Evolutionary conservation across 2,888 invertebrate species (phyloP).

Genomic region (Zaprionus bogoriensis): DNA sequence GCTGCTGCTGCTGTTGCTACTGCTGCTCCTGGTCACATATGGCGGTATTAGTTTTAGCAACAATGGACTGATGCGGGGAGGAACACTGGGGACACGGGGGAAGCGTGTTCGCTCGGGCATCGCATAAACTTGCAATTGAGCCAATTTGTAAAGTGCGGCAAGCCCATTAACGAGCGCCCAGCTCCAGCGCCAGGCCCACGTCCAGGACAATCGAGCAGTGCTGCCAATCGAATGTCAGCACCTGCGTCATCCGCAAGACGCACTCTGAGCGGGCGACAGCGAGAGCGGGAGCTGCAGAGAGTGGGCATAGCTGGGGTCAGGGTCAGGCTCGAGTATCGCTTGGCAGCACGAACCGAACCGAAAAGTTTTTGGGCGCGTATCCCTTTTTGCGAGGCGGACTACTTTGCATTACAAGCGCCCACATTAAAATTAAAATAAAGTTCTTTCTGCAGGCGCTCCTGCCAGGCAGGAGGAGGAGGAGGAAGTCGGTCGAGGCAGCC

Average conservation of each 20-base stretch:
- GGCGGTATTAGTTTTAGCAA: conserved; percentile 74
- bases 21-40: conserved; percentile 78
- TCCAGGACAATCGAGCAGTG: conserved; percentile 30
- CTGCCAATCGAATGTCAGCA: conserved; percentile 59
- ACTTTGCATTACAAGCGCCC: conserved; percentile 71
- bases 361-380: conserved; percentile 36
- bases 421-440: conserved; percentile 76
- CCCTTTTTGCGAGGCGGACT: conserved; percentile 37
- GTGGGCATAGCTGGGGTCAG: neutral
- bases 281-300: too few relatives aligned
- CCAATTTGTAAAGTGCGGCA: conserved; percentile 82
- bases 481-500: neutral
- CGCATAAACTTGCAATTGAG: conserved; percentile 83
- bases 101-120: conserved; percentile 42
- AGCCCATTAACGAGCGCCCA: conserved; percentile 72
- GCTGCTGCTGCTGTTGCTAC: too few relatives aligned
- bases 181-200: neutral
- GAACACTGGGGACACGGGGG: neutral
- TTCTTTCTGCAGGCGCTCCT: conserved; percentile 56
- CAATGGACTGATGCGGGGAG: conserved; percentile 30
- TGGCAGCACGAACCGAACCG: neutral
- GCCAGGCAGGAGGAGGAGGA: neutral
- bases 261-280: neutral
- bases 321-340: neutral
- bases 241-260: conserved; percentile 43